These are phyloP conservation scores for Mercenaria mercenaria DNA, from an alignment of 1,140 invertebrate genomes.

Conservation along the genomic window DNA sequence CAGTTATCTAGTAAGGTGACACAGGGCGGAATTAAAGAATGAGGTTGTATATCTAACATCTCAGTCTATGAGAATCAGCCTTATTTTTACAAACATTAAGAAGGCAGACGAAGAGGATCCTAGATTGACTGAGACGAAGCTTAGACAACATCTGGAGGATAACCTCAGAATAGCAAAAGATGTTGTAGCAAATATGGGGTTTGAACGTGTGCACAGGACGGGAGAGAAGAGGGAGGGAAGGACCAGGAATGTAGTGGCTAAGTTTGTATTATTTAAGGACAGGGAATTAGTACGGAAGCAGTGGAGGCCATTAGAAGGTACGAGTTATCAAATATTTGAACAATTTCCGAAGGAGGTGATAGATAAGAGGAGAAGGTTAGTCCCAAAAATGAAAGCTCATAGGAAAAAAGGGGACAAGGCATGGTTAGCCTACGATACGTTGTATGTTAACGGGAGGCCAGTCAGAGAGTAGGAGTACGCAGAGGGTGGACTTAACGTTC, in stretches of 20 bases:
- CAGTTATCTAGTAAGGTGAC: background rate
- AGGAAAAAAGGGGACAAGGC: background rate
- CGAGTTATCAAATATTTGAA: background rate
- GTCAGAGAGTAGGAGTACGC: conserved; percentile 5
- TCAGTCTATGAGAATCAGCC: conserved; percentile 15
- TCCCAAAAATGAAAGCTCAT: background rate
- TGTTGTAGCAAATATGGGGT: background rate
- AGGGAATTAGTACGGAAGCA: background rate
- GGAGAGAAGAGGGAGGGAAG: background rate
- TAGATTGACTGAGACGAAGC: background rate
- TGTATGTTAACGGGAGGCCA: conserved; percentile 20
- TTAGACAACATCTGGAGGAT: background rate
- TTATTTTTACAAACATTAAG: background rate
- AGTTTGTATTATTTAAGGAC: background rate
- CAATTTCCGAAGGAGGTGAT: background rate
- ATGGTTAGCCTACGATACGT: conserved; percentile 36
- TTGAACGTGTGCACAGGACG: background rate
- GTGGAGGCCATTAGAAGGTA: background rate
- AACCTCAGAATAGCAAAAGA: background rate
- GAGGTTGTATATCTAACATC: background rate
- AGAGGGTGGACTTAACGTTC: conserved; percentile 3
- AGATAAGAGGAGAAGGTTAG: background rate
- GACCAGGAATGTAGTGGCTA: background rate
- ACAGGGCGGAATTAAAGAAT: background rate
- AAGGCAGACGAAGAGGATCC: background rate